Percentiles rank a stretch among this genome's conserved stretches.
phyloP scores from a whole-genome alignment of 2,888 invertebrate genomes.

The Magallana nippona region DNA sequence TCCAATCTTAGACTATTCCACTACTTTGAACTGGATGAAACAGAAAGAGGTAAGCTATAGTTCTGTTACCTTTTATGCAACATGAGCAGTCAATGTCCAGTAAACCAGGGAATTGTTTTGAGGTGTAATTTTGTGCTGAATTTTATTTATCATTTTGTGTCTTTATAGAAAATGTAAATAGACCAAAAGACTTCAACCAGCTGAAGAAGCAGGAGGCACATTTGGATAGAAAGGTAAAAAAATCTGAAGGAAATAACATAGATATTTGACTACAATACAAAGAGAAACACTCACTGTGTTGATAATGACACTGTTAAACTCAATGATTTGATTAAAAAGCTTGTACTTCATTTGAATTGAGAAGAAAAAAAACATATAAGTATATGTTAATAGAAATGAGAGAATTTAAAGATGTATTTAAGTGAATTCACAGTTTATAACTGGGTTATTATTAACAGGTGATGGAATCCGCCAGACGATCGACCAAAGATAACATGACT shows the following conservation, averaged over 20 bases:
- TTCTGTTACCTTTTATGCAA: too few relatives aligned
- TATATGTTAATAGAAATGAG: too few relatives aligned
- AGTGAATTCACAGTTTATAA: slow-evolving; percentile 26
- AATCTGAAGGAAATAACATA: too few relatives aligned
- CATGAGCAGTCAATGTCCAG: too few relatives aligned
- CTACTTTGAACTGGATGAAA: slow-evolving; percentile 96
- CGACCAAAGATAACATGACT: slow-evolving; percentile 85
- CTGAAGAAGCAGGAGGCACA: slow-evolving; percentile 94
- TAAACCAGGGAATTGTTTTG: background rate
- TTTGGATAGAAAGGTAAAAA: slow-evolving; percentile 84
- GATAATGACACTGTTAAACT: too few relatives aligned
- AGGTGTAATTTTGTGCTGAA: background rate
- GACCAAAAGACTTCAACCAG: slow-evolving; percentile 88
- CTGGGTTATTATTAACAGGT: slow-evolving; percentile 55
- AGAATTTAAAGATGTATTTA: background rate
- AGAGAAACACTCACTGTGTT: too few relatives aligned
- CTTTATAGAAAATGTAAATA: slow-evolving; percentile 89
- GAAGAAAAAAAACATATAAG: background rate
- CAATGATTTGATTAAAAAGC: background rate
- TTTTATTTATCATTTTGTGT: slow-evolving; percentile 37
- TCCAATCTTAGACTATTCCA: slow-evolving; percentile 89
- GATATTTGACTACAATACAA: too few relatives aligned
- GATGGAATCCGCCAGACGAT: slow-evolving; percentile 74
- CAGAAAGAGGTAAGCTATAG: slow-evolving; percentile 85
- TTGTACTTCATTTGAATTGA: background rate